Evolutionary conservation across 2,888 invertebrate species (phyloP).

Genomic region (Yponomeuta malinellus): DNA sequence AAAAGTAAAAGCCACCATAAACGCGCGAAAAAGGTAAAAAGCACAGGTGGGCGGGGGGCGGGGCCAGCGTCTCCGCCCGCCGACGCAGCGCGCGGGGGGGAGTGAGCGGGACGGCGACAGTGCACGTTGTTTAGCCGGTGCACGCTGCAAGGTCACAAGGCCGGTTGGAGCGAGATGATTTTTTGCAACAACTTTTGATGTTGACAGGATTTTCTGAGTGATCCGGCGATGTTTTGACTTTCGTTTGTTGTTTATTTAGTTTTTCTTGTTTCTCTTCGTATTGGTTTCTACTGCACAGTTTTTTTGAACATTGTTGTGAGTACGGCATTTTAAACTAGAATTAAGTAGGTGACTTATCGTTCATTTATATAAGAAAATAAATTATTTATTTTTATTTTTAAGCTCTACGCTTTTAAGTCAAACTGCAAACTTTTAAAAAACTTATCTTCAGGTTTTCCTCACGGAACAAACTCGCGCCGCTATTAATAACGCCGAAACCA

Average conservation of each 20-base stretch:
- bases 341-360: not conserved
- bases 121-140: conserved; percentile 25
- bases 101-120: conserved; percentile 49
- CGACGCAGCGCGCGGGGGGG: conserved; percentile 28
- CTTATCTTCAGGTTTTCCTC: not conserved
- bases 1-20: conserved; percentile 5
- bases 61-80: conserved; percentile 46
- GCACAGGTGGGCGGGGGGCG: conserved; percentile 67
- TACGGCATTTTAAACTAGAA: not conserved
- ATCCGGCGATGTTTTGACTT: conserved; percentile 2
- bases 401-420: not conserved
- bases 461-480: not conserved
- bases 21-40: conserved; percentile 55
- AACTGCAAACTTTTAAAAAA: not conserved
- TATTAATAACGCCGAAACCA: conserved; percentile 1
- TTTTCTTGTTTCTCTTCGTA: not conserved
- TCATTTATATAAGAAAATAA: not conserved
- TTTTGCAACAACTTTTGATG: conserved; percentile 14
- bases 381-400: not conserved
- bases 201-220: conserved; percentile 34
- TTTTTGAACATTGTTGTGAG: not conserved
- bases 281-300: not conserved
- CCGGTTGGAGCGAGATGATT: conserved; percentile 13
- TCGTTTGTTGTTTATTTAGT: conserved; percentile 16
- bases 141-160: conserved; percentile 52